These are phyloP conservation scores for Mamestra configurata DNA, from an alignment of 1,140 invertebrate genomes.

Conservation along the genomic window DNA sequence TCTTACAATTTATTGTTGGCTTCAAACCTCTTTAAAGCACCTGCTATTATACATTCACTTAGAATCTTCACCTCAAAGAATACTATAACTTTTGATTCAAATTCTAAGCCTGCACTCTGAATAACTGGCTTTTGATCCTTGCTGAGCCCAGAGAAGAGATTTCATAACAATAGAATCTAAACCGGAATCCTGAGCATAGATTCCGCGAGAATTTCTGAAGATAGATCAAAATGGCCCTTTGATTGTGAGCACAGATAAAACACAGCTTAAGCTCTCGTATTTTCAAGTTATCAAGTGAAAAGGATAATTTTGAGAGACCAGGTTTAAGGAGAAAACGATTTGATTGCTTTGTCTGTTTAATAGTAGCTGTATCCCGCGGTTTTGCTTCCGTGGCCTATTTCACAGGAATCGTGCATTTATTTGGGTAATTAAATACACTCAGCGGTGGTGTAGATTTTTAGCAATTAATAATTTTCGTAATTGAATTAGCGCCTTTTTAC, in stretches of 20 bases:
- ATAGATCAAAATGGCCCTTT: constrained; percentile 23
- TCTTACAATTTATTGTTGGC: no score
- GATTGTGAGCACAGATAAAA: neutral
- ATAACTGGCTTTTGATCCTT: constrained; percentile 4
- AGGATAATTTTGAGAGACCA: neutral
- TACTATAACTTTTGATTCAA: neutral
- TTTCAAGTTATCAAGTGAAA: no score
- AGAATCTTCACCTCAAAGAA: neutral
- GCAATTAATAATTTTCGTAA: no score
- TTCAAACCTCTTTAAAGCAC: no score
- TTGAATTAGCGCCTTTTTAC: no score
- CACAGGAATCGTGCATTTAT: no score
- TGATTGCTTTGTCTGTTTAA: no score
- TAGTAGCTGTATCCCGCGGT: no score
- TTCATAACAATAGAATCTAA: constrained; percentile 31
- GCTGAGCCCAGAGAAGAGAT: constrained; percentile 6
- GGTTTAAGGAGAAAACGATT: neutral
- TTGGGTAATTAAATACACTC: no score
- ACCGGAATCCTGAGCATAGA: constrained; percentile 2
- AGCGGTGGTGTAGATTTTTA: no score
- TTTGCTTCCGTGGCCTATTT: no score
- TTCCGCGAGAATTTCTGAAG: constrained; percentile 1
- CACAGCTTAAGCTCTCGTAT: neutral
- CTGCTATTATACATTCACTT: neutral
- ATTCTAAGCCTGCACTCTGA: constrained; percentile 16